Percentiles rank a stretch among this genome's conserved stretches.
These are phyloP conservation scores for Epinotia brunnichana DNA, from an alignment of 2,888 invertebrate genomes.

Conservation along the genomic window DNA sequence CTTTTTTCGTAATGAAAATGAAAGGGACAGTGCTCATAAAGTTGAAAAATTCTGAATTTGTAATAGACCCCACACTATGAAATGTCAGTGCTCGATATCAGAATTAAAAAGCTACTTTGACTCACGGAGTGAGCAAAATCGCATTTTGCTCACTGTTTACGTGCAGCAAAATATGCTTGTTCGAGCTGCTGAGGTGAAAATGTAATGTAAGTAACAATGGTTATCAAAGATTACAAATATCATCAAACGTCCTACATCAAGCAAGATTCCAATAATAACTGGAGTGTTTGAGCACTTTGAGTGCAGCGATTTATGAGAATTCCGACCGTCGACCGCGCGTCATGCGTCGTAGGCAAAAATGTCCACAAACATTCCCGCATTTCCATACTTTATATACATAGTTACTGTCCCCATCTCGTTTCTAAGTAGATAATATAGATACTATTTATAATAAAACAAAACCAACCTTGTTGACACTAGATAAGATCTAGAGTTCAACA, in stretches of 20 bases:
- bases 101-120: no score
- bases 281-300: slow-evolving; percentile 49
- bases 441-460: neutral
- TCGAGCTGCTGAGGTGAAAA: no score
- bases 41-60: no score
- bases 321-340: slow-evolving; percentile 48
- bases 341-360: slow-evolving; percentile 48
- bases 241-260: slow-evolving; percentile 56
- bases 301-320: slow-evolving; percentile 55
- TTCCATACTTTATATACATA: no score
- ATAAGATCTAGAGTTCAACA: slow-evolving; percentile 8
- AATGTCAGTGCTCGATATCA: no score
- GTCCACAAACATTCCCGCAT: slow-evolving; percentile 47
- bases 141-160: no score
- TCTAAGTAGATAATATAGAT: no score
- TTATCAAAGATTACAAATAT: slow-evolving; percentile 54
- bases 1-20: no score
- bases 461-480: neutral
- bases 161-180: no score
- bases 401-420: neutral
- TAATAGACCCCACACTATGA: no score
- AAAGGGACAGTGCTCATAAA: no score
- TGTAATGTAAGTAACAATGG: neutral
- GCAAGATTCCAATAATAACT: slow-evolving; percentile 69
- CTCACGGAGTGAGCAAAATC: no score